Evolutionary conservation across 2,113 vertebrate species (phyloP).

Genomic region (Recurvirostra avosetta): DNA sequence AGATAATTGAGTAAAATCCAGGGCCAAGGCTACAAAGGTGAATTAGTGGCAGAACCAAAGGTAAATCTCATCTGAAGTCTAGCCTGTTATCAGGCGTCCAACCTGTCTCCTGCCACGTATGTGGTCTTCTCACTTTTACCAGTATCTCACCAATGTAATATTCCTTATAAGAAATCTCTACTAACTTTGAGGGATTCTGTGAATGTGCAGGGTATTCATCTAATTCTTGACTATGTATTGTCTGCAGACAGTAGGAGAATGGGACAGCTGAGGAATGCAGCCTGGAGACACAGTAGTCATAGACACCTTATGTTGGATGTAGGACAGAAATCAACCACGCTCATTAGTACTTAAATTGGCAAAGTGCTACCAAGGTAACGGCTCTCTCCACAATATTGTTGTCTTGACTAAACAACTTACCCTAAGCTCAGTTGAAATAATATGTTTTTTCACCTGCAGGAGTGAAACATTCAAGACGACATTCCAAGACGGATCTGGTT

Average conservation of each 20-base stretch:
- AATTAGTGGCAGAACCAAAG: not conserved
- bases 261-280: not conserved
- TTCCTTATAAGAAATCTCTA: not conserved
- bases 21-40: not conserved
- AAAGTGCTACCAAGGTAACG: constrained; percentile 53
- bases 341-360: not conserved
- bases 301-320: not conserved
- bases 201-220: fast-evolving
- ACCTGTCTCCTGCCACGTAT: not conserved
- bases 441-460: constrained; percentile 78
- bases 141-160: fast-evolving
- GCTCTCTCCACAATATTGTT: constrained; percentile 45
- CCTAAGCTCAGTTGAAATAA: constrained; percentile 39
- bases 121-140: fast-evolving
- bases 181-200: not conserved
- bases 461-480: constrained; percentile 48
- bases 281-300: not conserved
- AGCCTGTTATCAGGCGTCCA: not conserved
- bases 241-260: not conserved
- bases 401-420: constrained; percentile 41
- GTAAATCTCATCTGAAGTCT: not conserved
- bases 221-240: not conserved
- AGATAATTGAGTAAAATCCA: not conserved
- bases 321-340: not conserved
- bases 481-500: constrained; percentile 65